Evolutionary conservation across 2,888 invertebrate species (phyloP).

Genomic region (Nomada fabriciana): DNA sequence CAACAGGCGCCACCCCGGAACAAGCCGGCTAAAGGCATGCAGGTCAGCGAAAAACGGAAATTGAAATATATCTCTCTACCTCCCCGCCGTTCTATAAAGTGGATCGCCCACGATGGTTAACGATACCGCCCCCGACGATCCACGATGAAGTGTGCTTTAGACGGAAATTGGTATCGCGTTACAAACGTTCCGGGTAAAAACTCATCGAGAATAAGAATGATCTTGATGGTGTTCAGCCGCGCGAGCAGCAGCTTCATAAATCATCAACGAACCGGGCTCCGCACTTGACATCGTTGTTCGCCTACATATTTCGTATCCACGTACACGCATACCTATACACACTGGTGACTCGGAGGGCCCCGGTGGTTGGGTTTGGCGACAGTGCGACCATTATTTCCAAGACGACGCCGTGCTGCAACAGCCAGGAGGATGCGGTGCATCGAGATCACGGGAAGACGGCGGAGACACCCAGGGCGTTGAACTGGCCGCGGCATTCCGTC

Average conservation of each 20-base stretch:
- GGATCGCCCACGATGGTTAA: not conserved
- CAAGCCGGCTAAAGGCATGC: not conserved
- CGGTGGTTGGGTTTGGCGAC: conserved; percentile 65
- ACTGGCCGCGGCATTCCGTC: conserved; percentile 76
- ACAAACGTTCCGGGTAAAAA: not conserved
- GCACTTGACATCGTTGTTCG: conserved; percentile 56
- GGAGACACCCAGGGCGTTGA: conserved; percentile 76
- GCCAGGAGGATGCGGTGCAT: conserved; percentile 52
- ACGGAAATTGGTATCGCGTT: conserved; percentile 7
- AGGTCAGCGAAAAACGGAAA: conserved; percentile 2
- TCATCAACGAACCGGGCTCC: conserved; percentile 35
- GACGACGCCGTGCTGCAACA: conserved; percentile 45
- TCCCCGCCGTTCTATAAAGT: not conserved
- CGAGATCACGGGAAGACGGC: conserved; percentile 59
- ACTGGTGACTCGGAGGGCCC: conserved; percentile 10
- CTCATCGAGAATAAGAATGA: not conserved
- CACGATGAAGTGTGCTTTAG: not conserved
- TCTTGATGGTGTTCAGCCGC: not conserved
- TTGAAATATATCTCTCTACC: conserved; percentile 5
- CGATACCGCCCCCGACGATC: not conserved
- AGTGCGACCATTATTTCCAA: conserved; percentile 68
- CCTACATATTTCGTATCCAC: conserved; percentile 47
- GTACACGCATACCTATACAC: not conserved
- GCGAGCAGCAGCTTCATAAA: conserved; percentile 35
- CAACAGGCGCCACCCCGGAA: conserved; percentile 44